Evolutionary conservation across 1,140 invertebrate genomes (phyloP).

Genomic region (Chrysoperla carnea): DNA sequence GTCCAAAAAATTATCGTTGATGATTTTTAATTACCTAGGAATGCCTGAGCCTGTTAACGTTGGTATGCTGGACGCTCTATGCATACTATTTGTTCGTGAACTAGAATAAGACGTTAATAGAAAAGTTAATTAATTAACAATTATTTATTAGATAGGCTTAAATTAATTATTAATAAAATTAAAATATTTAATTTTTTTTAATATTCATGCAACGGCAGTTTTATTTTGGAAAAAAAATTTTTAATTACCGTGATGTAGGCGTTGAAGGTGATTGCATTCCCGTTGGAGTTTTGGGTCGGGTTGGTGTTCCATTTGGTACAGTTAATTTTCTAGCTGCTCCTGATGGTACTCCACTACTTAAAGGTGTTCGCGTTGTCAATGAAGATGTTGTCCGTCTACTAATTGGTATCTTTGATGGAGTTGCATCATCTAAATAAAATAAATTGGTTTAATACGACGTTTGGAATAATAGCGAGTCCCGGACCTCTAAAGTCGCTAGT

Average conservation of each 20-base stretch:
- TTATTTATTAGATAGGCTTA: neutral
- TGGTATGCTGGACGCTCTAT: conserved; percentile 75
- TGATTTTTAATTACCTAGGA: conserved; percentile 43
- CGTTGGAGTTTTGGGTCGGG: conserved; percentile 52
- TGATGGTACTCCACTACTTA: conserved; percentile 30
- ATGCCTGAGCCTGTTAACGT: conserved; percentile 55
- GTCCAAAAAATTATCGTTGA: conserved; percentile 1
- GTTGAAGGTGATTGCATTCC: conserved; percentile 46
- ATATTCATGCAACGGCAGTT: neutral
- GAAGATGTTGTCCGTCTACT: conserved; percentile 34
- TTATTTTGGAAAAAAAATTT: conserved; percentile 2
- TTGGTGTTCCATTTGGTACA: conserved; percentile 30
- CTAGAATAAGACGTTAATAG: conserved; percentile 24
- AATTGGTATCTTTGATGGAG: conserved; percentile 55
- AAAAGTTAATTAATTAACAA: conserved; percentile 18
- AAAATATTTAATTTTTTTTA: conserved; percentile 4
- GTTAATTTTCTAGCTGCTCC: conserved; percentile 23
- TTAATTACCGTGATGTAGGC: conserved; percentile 40
- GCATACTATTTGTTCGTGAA: conserved; percentile 37
- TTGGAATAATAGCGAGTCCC: neutral
- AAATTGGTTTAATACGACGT: neutral
- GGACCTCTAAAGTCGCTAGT: neutral
- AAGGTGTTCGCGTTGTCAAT: conserved; percentile 17
- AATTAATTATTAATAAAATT: neutral
- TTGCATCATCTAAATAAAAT: conserved; percentile 40